Evolutionary conservation across 2,888 invertebrate genomes (phyloP), one percentile per base, ranked within the genome.

Genomic region (Epiblema foenella): DNA sequence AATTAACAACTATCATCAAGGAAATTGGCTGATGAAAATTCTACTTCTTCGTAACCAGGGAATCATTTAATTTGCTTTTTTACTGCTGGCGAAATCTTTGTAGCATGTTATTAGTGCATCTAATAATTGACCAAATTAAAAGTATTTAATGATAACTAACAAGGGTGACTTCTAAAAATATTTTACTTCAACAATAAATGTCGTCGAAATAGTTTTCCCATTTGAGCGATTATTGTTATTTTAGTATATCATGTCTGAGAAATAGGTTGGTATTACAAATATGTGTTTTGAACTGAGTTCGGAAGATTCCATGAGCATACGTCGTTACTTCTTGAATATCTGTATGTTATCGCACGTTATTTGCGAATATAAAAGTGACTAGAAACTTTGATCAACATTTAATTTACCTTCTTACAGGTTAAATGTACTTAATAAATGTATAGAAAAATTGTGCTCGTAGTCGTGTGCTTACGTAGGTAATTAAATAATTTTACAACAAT

Each of bases 131-230:
- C 81, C 75, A 87, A 88, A 86, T 78, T 75, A 87, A 85, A 77
- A 82, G 70, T 75, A 79, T 81, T 78, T 77, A 76, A 79, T 85
- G 83, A 82, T 81, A 84, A 81, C 85, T 88, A 57, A 91, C 89
- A 92, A 91, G 84, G 88, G 87, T 85, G 85, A 85, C 81, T 77
- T 91, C 92, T 91, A 93, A 92, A 93, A 93, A 93, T 93, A 93
- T 91, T 81, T 79, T 84, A 86, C 83, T 88, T 81, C 85, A 87
- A 88, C 85, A 83, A 83, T 88, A 88, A 84, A 87, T 77, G 83
- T 82, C 80, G 85, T 86, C 83, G 82, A 86, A 86, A 85, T 84
- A 79, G 76, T 84, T 84, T 75, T 81, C 82, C 81, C 81, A 80
- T 86, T 89, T 87, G 88, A 87, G 86, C 86, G 86, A 80, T 79